Base-by-base conservation (phyloP, 2,113 vertebrate species). In the Marcusenius ussheri region DNA sequence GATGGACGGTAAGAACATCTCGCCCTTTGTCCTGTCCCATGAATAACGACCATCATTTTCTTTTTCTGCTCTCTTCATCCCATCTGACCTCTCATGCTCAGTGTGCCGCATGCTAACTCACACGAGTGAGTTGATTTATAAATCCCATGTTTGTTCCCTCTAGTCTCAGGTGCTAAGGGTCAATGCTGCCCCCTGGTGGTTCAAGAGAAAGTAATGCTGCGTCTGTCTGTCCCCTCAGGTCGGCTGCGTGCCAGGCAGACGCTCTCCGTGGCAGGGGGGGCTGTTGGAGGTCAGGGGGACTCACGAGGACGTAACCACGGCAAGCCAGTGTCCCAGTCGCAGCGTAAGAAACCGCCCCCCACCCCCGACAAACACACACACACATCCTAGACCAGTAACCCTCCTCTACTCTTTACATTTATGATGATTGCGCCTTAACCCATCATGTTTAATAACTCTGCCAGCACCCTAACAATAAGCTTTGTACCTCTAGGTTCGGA, bases 251-350 rank as follows among this genome's bases (percentile, higher is more conserved):
- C 97, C 88, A 96, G 97, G 88, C 89, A 90, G 47, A 17, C 85
- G 10, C 94, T 97, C 92, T 96, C 95, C 0, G 92, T 93, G 0
- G 94, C 95, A 6, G 93, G 95, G 90, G 42, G 94, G 91, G 92
- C 94, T 21, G 92, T 94, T 86, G 96, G 92, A 87, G 93, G 95
- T 84, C 96, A 96, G 93, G 91, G 94, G 0, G 98, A 99, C 94
- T 97, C 96, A 90, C 95, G 97, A 91, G 98, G 97, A 86, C 96
- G 97, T 87, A 98, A 97, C 90, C 95, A 97, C 93, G 97, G 96
- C 74, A 98, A 99, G 94, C 96, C 97, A 89, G 97, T 97, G 87
- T 98, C 98, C 0, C 98, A 98, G 90, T 99, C 98, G 45, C 98
- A 99, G 91, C 98, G 98, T 99, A 96, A 95, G 98, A 96, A 95